Evolutionary conservation across 64 coral and sea anemone genomes (phyloP), one percentile per base, ranked within the genome.

Genomic region (Astreopora myriophthalma): DNA sequence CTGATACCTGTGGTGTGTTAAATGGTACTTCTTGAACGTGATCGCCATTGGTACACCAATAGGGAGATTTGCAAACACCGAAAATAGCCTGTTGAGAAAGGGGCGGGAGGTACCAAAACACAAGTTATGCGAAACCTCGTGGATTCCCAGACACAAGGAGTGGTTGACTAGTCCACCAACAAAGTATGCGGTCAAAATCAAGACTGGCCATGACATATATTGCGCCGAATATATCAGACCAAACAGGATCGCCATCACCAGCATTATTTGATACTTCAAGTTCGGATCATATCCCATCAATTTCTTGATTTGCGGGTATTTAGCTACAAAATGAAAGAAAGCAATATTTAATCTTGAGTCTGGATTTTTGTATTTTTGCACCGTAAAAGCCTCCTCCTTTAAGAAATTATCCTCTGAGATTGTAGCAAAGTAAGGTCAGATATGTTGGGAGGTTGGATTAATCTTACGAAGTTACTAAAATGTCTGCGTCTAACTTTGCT

Each of bases 301-400:
- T 71, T 99, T 96, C 87, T 99, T 99, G 58, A 98, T 98, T 57
- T 98, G 83, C 7, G 96, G 96, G 10, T 98, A 98, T 73, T 98
- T 98, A 16, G 86, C 96, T 98, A 49, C n/a, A 87, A 95, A 75
- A 75, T 26, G 84, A 77, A 48, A 5, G 17, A 64, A 64, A 64
- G 3, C 20, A 16, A 17, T n/a, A 23, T 64, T 64, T 19, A 55
- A 55, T 55, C 51, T 55, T 55, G 16, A 1, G 17, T 55, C 8
- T 55, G 13, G 13, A 55, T 55, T 16, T 10, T 19, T 55, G 3
- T 16, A 19, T 19, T 55, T 16, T 55, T 55, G 51, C 51, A 13
- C 51, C 6, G 51, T n/a, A n/a, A n/a, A n/a, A n/a, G n/a, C n/a
- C n/a, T n/a, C n/a, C n/a, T n/a, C n/a, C n/a, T n/a, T n/a, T n/a